Evolutionary conservation across 2,797 vertebrate species (phyloP).

Genomic region (Salarias fasciatus): DNA sequence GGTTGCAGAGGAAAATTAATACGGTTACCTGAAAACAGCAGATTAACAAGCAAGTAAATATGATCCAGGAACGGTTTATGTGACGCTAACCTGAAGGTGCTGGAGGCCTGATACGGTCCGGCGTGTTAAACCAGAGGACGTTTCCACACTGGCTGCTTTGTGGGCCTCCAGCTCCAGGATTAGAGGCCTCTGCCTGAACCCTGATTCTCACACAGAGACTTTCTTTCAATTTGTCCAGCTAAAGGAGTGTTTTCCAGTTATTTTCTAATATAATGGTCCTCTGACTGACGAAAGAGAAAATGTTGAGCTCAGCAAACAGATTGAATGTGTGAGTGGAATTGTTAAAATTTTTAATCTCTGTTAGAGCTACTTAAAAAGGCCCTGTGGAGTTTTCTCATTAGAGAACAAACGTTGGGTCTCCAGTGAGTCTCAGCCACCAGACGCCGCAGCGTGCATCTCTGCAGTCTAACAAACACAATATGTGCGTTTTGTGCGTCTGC

Average conservation of each 20-base stretch:
- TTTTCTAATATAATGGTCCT: no score
- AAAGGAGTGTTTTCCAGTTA: no score
- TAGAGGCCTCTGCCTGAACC: no score
- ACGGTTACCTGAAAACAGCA: background rate
- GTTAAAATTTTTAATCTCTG: conserved; percentile 2
- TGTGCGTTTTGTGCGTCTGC: background rate
- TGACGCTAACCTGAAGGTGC: background rate
- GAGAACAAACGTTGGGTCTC: background rate
- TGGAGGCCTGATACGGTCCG: no score
- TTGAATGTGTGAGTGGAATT: background rate
- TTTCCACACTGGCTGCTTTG: no score
- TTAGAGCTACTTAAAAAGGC: conserved; percentile 1
- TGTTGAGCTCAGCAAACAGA: background rate
- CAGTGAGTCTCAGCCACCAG: background rate
- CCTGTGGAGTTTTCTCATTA: background rate
- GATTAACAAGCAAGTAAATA: background rate
- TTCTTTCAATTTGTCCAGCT: no score
- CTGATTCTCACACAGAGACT: no score
- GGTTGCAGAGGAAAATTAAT: background rate
- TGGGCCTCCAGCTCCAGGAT: no score
- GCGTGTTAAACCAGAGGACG: no score
- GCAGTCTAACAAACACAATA: background rate
- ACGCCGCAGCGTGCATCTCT: background rate
- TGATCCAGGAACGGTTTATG: background rate
- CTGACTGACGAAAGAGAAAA: no score